Conservation (phyloP, 2,797 vertebrate genomes). For the Gambelia wislizenii region DNA sequence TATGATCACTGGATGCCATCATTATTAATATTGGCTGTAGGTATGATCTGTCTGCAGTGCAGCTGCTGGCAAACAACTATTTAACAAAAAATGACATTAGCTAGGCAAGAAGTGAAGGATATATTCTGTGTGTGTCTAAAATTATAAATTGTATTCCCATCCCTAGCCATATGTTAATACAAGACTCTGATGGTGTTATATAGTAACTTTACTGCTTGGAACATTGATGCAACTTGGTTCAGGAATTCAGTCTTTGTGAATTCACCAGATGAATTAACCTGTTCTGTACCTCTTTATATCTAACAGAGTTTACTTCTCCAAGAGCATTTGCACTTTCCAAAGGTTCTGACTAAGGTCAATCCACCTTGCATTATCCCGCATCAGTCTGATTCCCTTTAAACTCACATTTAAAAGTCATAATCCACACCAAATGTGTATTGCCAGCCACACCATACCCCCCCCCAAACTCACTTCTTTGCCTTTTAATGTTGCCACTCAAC, state of each 20-base stretch:
- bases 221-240: neutral
- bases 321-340: neutral
- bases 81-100: constrained; percentile 27
- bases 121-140: neutral
- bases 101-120: constrained; percentile 28
- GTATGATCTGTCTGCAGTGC: neutral
- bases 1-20: constrained; percentile 4
- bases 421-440: too few relatives aligned
- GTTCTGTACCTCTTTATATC: neutral
- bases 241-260: neutral
- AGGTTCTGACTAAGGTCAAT: neutral
- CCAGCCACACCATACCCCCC: too few relatives aligned
- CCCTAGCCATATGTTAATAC: neutral
- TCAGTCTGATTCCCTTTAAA: too few relatives aligned
- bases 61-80: constrained; percentile 41
- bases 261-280: neutral
- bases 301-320: neutral
- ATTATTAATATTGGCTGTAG: neutral
- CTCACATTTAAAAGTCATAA: too few relatives aligned
- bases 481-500: too few relatives aligned
- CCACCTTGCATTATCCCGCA: too few relatives aligned
- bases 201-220: neutral
- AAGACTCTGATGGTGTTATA: neutral
- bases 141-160: neutral
- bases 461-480: too few relatives aligned